A percentile compares a stretch with the other conserved stretches of the same genome.
These are phyloP conservation scores for Sciurus niger DNA, from an alignment of 2,113 vertebrate genomes.

Conservation along the genomic window DNA sequence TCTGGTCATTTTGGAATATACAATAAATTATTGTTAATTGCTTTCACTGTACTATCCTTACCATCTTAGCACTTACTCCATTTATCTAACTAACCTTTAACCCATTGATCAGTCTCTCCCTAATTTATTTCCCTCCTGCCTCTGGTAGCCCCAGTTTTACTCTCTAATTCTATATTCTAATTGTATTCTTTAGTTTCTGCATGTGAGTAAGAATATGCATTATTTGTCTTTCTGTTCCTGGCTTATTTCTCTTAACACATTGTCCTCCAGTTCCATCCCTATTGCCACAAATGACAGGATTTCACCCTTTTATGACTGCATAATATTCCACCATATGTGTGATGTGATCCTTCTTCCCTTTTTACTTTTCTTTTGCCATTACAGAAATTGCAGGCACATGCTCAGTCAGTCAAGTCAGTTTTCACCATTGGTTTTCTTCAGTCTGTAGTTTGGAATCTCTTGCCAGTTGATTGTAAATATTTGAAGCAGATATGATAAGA, in stretches of 20 bases:
- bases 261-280: background rate
- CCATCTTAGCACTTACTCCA: background rate
- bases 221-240: background rate
- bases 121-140: background rate
- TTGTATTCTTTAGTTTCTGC: background rate
- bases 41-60: background rate
- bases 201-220: no score
- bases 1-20: background rate
- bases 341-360: background rate
- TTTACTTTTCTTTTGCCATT: background rate
- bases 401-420: background rate
- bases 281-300: background rate
- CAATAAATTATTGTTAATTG: background rate
- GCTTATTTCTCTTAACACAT: background rate
- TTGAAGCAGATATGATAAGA: background rate
- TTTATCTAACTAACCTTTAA: background rate
- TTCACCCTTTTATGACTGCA: background rate
- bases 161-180: background rate
- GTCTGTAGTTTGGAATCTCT: slow-evolving; percentile 7
- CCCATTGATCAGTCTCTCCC: background rate
- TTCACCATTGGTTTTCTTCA: background rate
- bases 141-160: background rate
- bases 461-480: background rate
- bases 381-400: background rate
- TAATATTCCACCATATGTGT: background rate